phyloP scores from a whole-genome alignment of 2,797 vertebrate genomes.

The Crypturellus tataupa region DNA sequence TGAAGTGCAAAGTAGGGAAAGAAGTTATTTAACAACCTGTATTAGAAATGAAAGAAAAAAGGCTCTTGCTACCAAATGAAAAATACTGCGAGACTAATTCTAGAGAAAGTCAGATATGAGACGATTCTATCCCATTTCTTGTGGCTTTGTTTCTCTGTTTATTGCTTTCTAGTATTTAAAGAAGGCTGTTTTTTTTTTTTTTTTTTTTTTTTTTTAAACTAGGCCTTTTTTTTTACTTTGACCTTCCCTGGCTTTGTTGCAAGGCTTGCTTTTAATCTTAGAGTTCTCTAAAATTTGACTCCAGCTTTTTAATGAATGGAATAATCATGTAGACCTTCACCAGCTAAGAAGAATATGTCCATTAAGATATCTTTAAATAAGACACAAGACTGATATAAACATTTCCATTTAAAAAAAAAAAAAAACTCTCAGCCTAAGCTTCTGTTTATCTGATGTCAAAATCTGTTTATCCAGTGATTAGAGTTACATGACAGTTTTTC shows the following conservation, averaged over 20 bases:
- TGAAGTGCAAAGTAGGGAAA: neutral
- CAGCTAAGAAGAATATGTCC: neutral
- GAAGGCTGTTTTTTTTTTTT: neutral
- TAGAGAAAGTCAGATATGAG: neutral
- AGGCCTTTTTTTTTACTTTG: neutral
- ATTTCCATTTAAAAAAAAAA: neutral
- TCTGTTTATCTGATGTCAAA: neutral
- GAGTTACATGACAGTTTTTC: neutral
- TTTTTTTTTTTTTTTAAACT: too few relatives aligned
- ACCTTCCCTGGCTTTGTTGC: neutral
- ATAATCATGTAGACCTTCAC: constrained; percentile 1
- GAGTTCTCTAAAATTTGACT: neutral
- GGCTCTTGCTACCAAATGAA: neutral
- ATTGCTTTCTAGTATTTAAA: neutral
- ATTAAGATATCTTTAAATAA: constrained; percentile 18
- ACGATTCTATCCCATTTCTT: neutral
- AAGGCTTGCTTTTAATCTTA: neutral
- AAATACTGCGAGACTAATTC: neutral
- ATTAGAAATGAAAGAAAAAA: neutral
- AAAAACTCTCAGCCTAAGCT: neutral
- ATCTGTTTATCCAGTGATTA: neutral
- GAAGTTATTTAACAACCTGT: neutral
- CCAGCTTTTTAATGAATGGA: constrained; percentile 14
- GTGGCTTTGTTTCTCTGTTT: neutral
- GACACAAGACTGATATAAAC: neutral